phyloP scores from a whole-genome alignment of 2,888 invertebrate genomes.

The Endotricha flammealis region DNA sequence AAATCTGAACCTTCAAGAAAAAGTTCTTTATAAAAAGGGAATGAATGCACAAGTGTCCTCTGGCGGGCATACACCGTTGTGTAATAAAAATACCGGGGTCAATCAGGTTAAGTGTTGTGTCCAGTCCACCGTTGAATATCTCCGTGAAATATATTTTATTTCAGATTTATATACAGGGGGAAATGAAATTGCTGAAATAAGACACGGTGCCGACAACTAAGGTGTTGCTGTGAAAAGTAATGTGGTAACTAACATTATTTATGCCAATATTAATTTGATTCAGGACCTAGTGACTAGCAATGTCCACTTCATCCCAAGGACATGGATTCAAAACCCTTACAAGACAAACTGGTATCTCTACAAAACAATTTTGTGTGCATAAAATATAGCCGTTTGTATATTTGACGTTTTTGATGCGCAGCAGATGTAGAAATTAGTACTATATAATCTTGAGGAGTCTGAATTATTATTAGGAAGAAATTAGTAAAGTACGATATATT shows the following conservation, averaged over 20 bases:
- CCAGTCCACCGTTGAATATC: conserved; percentile 44
- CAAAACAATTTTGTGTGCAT: no score
- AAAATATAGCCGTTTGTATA: no score
- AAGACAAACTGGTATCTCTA: no score
- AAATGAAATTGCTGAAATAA: conserved; percentile 53
- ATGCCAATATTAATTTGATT: no score
- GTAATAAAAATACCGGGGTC: conserved; percentile 70
- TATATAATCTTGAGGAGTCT: no score
- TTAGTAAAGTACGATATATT: no score
- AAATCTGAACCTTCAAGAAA: conserved; percentile 28
- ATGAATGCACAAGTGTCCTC: conserved; percentile 37
- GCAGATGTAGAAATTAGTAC: no score
- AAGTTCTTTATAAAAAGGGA: conserved; percentile 31
- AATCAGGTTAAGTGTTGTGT: conserved; percentile 67
- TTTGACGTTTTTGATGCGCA: no score
- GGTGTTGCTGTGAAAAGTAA: background rate
- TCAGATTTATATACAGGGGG: conserved; percentile 49
- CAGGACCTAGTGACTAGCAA: no score
- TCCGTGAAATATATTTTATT: conserved; percentile 49
- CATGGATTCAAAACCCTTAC: no score
- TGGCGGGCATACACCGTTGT: conserved; percentile 36
- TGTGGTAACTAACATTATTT: background rate
- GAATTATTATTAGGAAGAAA: no score
- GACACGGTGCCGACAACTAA: conserved; percentile 13
- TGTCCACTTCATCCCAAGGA: no score